Evolutionary conservation across 2,888 invertebrate genomes (phyloP).

Genomic region (Diarsia rubi): DNA sequence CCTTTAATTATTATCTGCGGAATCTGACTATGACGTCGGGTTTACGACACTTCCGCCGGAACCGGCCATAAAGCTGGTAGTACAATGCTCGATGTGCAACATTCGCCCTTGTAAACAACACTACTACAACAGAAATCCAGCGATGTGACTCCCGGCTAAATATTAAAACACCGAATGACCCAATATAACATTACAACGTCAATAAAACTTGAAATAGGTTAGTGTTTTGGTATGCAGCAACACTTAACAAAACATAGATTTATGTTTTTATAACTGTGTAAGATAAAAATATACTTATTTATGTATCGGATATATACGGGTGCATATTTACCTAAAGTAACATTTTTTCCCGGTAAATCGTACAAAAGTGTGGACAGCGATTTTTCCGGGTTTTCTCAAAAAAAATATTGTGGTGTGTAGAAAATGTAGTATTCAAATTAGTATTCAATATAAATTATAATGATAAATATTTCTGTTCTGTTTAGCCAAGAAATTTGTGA

Average conservation of each 20-base stretch:
- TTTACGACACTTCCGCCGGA: conserved; percentile 88
- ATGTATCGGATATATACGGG: no score
- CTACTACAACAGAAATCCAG: conserved; percentile 78
- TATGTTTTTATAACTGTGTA: conserved; percentile 63
- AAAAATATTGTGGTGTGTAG: no score
- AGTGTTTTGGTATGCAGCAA: conserved; percentile 66
- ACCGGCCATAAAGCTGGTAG: conserved; percentile 82
- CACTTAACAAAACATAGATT: conserved; percentile 69
- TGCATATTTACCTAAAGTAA: no score
- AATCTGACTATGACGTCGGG: conserved; percentile 84
- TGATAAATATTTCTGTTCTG: no score
- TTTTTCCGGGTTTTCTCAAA: no score
- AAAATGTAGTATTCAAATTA: no score
- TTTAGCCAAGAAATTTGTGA: no score
- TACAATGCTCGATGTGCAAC: conserved; percentile 77
- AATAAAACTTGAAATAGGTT: conserved; percentile 76
- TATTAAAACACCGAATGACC: conserved; percentile 77
- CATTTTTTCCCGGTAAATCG: no score
- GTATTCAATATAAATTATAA: no score
- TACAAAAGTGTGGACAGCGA: no score
- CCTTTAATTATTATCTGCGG: conserved; percentile 86
- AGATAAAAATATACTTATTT: conserved; percentile 51
- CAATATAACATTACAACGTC: conserved; percentile 78
- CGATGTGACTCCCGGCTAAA: conserved; percentile 76
- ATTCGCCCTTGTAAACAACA: conserved; percentile 82